Base-by-base conservation (phyloP, 1,140 invertebrate species). In the Pollicipes pollicipes region DNA sequence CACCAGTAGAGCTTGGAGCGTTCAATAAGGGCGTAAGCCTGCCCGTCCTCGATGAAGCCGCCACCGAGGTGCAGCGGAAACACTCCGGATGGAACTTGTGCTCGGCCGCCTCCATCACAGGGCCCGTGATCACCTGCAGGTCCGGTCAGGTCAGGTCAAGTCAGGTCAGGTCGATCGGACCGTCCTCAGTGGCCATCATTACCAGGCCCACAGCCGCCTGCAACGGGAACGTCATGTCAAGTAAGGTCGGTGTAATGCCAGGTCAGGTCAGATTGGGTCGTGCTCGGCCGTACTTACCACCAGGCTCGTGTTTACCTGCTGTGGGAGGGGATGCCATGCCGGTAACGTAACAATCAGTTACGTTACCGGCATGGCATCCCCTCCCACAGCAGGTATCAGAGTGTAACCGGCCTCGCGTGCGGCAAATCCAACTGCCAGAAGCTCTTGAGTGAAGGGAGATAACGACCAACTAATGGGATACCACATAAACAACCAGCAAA, bases 11-110 rank as follows among this genome's bases (percentile, higher is more conserved):
- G 82, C 76, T 89, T 91, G 0, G 90, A 90, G 71, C 92, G 83
- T 78, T 95, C 92, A 13, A 95, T 86, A 28, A 95, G 81, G 0
- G 91, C 91, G 79, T 95, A 96, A 13, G 90, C 88, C 76, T 95
- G 91, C 29, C 90, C 91, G 83, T 95, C 92, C 37, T 92, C 93
- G 76, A 97, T 93, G 77, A 89, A 92, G 17, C 84, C 80, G n/a
- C 84, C 82, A 79, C 93, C 13, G 85, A 85, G 30, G 82, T 82
- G 77, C 93, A 97, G 74, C 88, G 86, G 83, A 97, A 94, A 82
- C 93, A 97, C 84, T 97, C 93, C 72, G 93, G 92, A 82, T 97
- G 93, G 81, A 93, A 96, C 79, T 91, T 91, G 80, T 94, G 92
- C 78, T 93, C 90, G 28, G 93, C 93, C 27, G 92, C 93, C 73